These are phyloP conservation scores for Danio rerio DNA, from an alignment of 2,113 vertebrate species.

Conservation along the genomic window GRCz12tu NC_133194.1:14381001-14381500, in stretches of 20 bases:
- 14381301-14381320: constrained; percentile 60
- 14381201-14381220: constrained; percentile 99
- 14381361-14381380: constrained; percentile 28
- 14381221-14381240: constrained; percentile 57
- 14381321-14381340: constrained; percentile 42
- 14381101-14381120: constrained; percentile 40
- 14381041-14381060: constrained; percentile 35
- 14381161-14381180: constrained; percentile 99
- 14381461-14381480: constrained; percentile 55
- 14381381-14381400: constrained; percentile 21
- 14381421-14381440: constrained; percentile 40
- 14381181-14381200: constrained; percentile 99
- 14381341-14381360: constrained; percentile 56
- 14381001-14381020: constrained; percentile 21
- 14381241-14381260: constrained; percentile 56
- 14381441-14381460: constrained; percentile 46
- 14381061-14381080: constrained; percentile 20
- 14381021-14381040: constrained; percentile 46
- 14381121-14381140: constrained; percentile 57
- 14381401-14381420: constrained; percentile 21
- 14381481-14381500: constrained; percentile 50
- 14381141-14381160: constrained; percentile 70
- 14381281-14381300: constrained; percentile 61
- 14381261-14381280: constrained; percentile 41
- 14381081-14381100: neutral